phyloP scores from a whole-genome alignment of 2,113 vertebrate species.

The Thymallus thymallus region DNA sequence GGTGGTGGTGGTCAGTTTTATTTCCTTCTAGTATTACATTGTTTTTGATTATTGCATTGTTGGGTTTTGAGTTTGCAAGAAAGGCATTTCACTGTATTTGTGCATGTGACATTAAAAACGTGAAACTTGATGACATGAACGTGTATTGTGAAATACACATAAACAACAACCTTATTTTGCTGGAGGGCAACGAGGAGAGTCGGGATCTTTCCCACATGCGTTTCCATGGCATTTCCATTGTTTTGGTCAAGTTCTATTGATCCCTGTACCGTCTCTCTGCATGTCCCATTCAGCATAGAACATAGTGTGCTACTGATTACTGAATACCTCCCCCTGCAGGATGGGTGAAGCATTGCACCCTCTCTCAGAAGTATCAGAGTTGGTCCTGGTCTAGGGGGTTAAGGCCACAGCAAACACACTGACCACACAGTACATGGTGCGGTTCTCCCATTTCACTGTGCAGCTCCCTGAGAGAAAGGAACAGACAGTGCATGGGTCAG shows the following conservation, averaged over 20 bases:
- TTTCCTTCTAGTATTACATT: too few species aligned
- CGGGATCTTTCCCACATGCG: too few species aligned
- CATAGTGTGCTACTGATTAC: background rate
- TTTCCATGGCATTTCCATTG: too few species aligned
- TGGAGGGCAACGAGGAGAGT: too few species aligned
- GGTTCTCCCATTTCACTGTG: conserved; percentile 95
- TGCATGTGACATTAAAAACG: too few species aligned
- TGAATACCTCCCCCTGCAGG: conserved; percentile 45
- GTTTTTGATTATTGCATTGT: too few species aligned
- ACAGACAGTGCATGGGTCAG: background rate
- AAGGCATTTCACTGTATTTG: too few species aligned
- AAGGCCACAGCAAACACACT: conserved; percentile 91
- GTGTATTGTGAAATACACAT: too few species aligned
- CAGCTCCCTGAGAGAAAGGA: conserved; percentile 80
- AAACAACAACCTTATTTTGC: too few species aligned
- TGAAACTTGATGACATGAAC: too few species aligned
- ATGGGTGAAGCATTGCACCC: conserved; percentile 16
- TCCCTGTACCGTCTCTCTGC: background rate
- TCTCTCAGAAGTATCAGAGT: background rate
- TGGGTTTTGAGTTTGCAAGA: too few species aligned
- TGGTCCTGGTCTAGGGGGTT: conserved; percentile 38
- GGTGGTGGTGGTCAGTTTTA: too few species aligned
- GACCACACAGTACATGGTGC: conserved; percentile 96
- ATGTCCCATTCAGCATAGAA: background rate
- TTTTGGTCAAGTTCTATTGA: background rate